Base-by-base conservation (phyloP, 64 coral and sea anemone species). In the Porites lutea region DNA sequence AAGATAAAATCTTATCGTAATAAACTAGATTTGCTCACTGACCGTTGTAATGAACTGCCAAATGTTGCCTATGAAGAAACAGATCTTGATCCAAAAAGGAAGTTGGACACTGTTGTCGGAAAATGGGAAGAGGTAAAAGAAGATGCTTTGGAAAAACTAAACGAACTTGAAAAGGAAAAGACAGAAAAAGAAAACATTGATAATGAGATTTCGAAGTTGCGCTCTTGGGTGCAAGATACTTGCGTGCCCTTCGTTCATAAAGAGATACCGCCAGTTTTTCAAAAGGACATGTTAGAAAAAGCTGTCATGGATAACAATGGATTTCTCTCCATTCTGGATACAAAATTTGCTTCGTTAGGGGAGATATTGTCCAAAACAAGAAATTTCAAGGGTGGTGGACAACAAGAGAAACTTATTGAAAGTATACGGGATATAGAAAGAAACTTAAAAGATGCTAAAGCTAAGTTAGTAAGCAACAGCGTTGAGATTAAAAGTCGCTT, bases 11-110 rank as follows among this genome's bases (percentile, higher is more conserved):
- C 44, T 6, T 96, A 72, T 47, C 62, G 80, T 48, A 64, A 71
- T 22, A 92, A 96, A 37, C 87, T 96, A 72, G 91, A 96, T 85
- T 13, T 66, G 3, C 69, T 96, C 15, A 71, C 87, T 14, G 91
- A 85, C 57, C 81, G 67, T 37, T 83, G 79, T 48, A 43, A 89
- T 3, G 88, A 75, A 47, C 46, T 87, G 46, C 81, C 91, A 65
- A 58, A 82, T 14, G 51, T 89, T 13, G 91, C 88, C 37, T 84
- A 74, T 19, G 80, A 86, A 65, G 50, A 96, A 18, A 88, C 90
- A 60, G 72, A 77, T 46, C 67, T 88, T 90, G 88, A 90, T 72
- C 88, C 88, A n/a, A 81, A 45, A 72, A 43, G 48, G 8, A 96
- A 86, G 82, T 37, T 96, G 44, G 21, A 8, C 2, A 43, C 61